Conservation (phyloP, 2,113 vertebrate genomes). For the Microtus oregoni region DNA sequence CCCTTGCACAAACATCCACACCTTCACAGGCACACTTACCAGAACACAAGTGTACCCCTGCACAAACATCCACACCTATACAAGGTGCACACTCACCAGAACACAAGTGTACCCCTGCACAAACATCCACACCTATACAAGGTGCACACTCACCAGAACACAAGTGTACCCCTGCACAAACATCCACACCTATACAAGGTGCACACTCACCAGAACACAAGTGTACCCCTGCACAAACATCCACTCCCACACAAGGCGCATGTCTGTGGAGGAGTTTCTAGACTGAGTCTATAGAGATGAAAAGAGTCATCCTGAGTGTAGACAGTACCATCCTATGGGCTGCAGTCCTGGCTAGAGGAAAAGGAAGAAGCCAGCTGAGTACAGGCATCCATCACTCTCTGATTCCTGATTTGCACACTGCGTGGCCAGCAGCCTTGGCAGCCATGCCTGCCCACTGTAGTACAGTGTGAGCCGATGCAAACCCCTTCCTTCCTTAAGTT, state of each 20-base stretch:
- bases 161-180: too few species aligned
- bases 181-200: background rate
- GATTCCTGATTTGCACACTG: background rate
- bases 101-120: too few species aligned
- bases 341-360: background rate
- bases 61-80: background rate
- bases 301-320: background rate
- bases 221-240: too few species aligned
- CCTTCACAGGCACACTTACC: too few species aligned
- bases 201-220: background rate
- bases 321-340: background rate
- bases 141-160: too few species aligned
- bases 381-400: too few species aligned
- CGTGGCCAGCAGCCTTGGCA: rapidly evolving
- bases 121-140: background rate
- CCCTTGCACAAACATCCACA: too few species aligned
- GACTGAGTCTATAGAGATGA: background rate
- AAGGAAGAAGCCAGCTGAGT: background rate
- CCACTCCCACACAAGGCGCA: background rate
- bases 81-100: background rate
- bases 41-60: background rate
- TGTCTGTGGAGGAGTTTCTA: background rate
- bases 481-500: background rate
- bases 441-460: background rate
- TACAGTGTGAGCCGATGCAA: background rate